Evolutionary conservation across 2,113 vertebrate species (phyloP), one percentile per base, ranked within the genome.

Genomic region (Ariopsis seemanni): DNA sequence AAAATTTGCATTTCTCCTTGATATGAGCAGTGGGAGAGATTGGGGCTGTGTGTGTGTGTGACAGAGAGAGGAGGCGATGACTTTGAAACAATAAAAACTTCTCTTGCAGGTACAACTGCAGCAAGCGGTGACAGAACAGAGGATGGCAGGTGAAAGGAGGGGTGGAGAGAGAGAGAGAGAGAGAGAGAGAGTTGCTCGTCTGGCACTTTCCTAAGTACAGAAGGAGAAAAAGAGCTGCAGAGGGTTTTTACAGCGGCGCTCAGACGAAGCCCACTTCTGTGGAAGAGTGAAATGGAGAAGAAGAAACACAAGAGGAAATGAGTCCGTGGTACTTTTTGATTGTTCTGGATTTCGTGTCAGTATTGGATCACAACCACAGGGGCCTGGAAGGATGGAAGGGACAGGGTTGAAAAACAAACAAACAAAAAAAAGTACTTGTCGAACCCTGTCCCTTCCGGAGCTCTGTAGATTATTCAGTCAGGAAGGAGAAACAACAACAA

Each of bases 11-110:
- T 25, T 48, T 25, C 72, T 10, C 11, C 14, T 12, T 50, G 10
- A 52, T 77, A n/a, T 25, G 74, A 77, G 48, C 42, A 25, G 20
- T 52, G 42, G 10, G 48, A 77, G 74, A 77, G 25, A 77, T 52
- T 22, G 20, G 71, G 30, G 30, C 67, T 17, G 8, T 14, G 2
- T 63, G 62, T 63, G 60, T 25, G 60, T 8, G 27, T 3, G 69
- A 42, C 30, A 72, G 69, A 42, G 30, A 42, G 69, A 11, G 67
- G 7, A 4, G 55, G 58, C 7, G 58, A 82, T 42, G 60, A 42
- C 80, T 82, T 82, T 82, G 80, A 42, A 82, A 63, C 22, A 80
- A 77, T 78, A 53, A 63, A 53, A 78, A 48, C 2, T 58, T 60
- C 57, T 79, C 60, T 55, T 22, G 42, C 50, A 67, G 22, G 75